Evolutionary conservation across 2,888 invertebrate genomes (phyloP).

Genomic region (Lasioglossum zephyrum): DNA sequence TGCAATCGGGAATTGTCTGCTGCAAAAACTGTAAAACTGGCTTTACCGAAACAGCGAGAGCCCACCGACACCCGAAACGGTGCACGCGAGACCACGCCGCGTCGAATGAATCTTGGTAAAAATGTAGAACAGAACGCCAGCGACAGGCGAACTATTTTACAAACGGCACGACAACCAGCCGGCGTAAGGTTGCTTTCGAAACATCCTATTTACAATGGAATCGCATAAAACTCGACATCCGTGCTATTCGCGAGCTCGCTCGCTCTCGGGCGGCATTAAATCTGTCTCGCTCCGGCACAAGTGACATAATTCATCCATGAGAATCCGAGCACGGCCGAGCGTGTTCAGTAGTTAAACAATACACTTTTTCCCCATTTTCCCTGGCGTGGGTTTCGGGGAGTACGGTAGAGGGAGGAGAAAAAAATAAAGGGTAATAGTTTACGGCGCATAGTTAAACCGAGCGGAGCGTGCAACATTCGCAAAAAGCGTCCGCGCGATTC

Average conservation of each 20-base stretch:
- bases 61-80: neutral
- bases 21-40: neutral
- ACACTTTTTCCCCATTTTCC: slow-evolving; percentile 1
- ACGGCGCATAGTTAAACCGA: slow-evolving; percentile 26
- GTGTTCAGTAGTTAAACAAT: slow-evolving; percentile 5
- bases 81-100: neutral
- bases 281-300: neutral
- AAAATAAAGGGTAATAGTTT: neutral
- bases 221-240: slow-evolving; percentile 5
- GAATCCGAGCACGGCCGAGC: slow-evolving; percentile 5
- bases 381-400: too few relatives aligned
- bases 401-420: neutral
- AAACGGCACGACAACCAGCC: neutral
- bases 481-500: slow-evolving; percentile 7
- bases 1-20: neutral
- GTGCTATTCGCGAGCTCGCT: neutral
- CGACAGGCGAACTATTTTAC: neutral
- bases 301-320: slow-evolving; percentile 9
- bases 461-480: slow-evolving; percentile 1
- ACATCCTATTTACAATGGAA: slow-evolving; percentile 3
- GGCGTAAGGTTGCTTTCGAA: slow-evolving; percentile 6
- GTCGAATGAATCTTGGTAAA: neutral
- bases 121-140: neutral
- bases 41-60: neutral
- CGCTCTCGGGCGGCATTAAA: neutral